A percentile compares a stretch with the other conserved stretches of the same genome.
These are phyloP conservation scores for Orestias chungarensis DNA, from an alignment of 2,797 vertebrate species.

Conservation along the genomic window DNA sequence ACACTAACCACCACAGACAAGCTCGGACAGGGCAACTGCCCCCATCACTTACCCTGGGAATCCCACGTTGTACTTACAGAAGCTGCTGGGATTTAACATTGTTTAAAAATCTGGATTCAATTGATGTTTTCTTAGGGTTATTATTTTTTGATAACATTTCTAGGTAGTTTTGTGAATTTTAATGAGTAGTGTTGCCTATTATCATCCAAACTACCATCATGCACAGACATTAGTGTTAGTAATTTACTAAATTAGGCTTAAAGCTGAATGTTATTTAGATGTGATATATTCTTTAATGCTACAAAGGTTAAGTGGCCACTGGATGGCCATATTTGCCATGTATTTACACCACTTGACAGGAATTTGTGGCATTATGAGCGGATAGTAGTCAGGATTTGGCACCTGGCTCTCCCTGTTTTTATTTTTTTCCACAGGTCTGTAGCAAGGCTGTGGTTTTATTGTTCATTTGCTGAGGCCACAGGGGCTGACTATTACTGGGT, in stretches of 20 bases:
- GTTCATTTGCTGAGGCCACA: slow-evolving; percentile 77
- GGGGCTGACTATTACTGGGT: slow-evolving; percentile 78
- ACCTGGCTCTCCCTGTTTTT: slow-evolving; percentile 50
- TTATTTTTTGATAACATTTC: background rate
- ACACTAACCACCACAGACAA: slow-evolving; percentile 58
- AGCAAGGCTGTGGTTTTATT: slow-evolving; percentile 75
- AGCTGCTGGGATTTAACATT: slow-evolving; percentile 28
- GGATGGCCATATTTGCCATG: slow-evolving; percentile 54
- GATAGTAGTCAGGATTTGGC: slow-evolving; percentile 57
- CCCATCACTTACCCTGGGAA: slow-evolving; percentile 27
- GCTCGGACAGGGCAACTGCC: slow-evolving; percentile 56
- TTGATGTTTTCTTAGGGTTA: slow-evolving; percentile 11
- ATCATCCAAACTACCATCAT: background rate
- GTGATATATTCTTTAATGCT: slow-evolving; percentile 36
- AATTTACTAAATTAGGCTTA: slow-evolving; percentile 25
- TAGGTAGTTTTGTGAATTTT: slow-evolving; percentile 14
- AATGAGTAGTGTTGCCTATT: too few relatives aligned
- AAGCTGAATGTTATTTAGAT: slow-evolving; percentile 46
- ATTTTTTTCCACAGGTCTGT: slow-evolving; percentile 62
- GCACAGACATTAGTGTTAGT: slow-evolving; percentile 35
- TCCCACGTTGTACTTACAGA: slow-evolving; percentile 24
- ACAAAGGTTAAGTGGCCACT: slow-evolving; percentile 56
- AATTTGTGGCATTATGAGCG: slow-evolving; percentile 21
- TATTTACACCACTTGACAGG: slow-evolving; percentile 46
- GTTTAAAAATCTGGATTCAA: slow-evolving; percentile 40